Conservation (phyloP, 2,113 vertebrate genomes). For the Glareola pratincola region DNA sequence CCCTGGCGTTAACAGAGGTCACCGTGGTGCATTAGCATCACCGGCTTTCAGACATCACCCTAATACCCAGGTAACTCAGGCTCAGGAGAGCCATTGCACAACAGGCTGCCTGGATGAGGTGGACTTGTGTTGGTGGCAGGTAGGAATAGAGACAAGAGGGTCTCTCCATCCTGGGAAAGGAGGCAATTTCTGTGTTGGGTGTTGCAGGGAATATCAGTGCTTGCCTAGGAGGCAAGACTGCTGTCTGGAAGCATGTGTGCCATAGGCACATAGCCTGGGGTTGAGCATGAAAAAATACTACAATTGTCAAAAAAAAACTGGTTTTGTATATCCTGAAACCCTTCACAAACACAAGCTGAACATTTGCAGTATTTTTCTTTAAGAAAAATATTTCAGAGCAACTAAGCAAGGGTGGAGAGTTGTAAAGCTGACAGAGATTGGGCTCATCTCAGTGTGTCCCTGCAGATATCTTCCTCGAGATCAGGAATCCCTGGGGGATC, state of each 20-base stretch:
- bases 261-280: fast-evolving
- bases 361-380: not conserved
- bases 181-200: not conserved
- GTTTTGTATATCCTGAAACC: not conserved
- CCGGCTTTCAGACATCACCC: not conserved
- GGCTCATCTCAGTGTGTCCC: not conserved
- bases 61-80: not conserved
- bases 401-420: not conserved
- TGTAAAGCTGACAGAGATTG: not conserved
- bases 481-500: not conserved
- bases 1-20: not conserved
- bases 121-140: not conserved
- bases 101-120: fast-evolving
- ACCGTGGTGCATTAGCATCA: not conserved
- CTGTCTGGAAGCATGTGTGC: not conserved
- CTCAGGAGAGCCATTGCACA: not conserved
- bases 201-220: not conserved
- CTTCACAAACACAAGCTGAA: not conserved
- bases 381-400: not conserved
- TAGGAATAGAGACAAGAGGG: not conserved
- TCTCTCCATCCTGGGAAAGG: not conserved
- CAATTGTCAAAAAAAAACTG: not conserved
- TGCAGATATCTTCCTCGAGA: not conserved
- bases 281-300: not conserved
- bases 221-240: not conserved